Conservation (phyloP, 2,113 vertebrate genomes). For the Lutjanus erythropterus region DNA sequence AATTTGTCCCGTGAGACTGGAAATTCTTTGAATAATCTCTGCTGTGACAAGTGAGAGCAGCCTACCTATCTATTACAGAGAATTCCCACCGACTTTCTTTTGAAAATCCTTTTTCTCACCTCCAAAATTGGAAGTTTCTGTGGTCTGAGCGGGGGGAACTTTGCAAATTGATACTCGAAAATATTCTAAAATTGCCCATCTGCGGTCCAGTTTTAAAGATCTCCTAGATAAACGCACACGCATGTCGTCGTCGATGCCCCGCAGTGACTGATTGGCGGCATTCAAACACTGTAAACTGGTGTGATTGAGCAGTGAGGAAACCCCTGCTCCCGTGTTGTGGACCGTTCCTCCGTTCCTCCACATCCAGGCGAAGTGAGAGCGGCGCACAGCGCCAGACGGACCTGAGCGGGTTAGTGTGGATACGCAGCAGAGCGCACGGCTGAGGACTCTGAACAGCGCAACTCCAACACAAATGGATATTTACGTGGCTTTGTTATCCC, state of each 20-base stretch:
- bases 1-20: conserved; percentile 10
- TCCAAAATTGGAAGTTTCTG: conserved; percentile 62
- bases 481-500: conserved; percentile 84
- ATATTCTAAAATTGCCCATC: not conserved
- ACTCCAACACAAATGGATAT: conserved; percentile 85
- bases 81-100: conserved; percentile 27
- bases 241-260: not conserved
- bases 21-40: conserved; percentile 13
- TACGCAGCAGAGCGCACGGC: conserved; percentile 58
- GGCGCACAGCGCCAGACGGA: conserved; percentile 68
- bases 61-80: conserved; percentile 7
- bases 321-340: conserved; percentile 74
- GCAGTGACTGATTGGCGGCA: not conserved
- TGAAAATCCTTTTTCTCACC: conserved; percentile 58
- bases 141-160: conserved; percentile 42
- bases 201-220: not conserved
- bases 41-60: conserved; percentile 24
- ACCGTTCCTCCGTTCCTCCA: conserved; percentile 78
- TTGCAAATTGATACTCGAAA: not conserved
- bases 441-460: conserved; percentile 67
- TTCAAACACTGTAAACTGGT: not conserved
- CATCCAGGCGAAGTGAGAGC: conserved; percentile 65
- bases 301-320: not conserved
- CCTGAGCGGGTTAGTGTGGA: conserved; percentile 63
- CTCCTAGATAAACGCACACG: not conserved